Evolutionary conservation across 2,888 invertebrate species (phyloP).

Genomic region (Drosophila pegasa): DNA sequence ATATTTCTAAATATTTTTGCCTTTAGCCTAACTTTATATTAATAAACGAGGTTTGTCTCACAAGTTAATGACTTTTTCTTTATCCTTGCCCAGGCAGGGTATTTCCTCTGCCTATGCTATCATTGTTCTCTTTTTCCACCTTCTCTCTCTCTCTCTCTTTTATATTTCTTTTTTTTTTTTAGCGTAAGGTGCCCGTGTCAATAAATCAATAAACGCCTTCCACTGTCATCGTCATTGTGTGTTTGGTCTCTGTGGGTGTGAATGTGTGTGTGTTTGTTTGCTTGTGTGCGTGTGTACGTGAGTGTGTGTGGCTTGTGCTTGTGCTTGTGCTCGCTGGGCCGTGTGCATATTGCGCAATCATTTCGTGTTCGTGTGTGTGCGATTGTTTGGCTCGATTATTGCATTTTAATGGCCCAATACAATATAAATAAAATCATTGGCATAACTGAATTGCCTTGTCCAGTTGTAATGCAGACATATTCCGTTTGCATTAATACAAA

Average conservation of each 20-base stretch:
- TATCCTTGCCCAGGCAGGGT: conserved; percentile 10
- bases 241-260: too few species aligned
- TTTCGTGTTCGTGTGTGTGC: conserved; percentile 49
- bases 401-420: conserved; percentile 69
- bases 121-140: not conserved
- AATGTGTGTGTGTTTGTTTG: conserved; percentile 2
- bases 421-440: conserved; percentile 59
- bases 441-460: conserved; percentile 23
- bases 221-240: conserved; percentile 59
- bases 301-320: conserved; percentile 18
- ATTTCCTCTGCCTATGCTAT: not conserved
- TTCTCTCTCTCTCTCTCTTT: too few species aligned
- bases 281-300: conserved; percentile 4
- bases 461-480: conserved; percentile 46
- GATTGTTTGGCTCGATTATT: conserved; percentile 66
- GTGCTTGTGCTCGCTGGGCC: conserved; percentile 63
- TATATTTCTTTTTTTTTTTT: conserved; percentile 13
- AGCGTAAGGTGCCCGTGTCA: conserved; percentile 53
- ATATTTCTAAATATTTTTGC: too few species aligned
- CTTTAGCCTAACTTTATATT: not conserved
- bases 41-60: not conserved
- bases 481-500: conserved; percentile 38
- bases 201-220: conserved; percentile 69
- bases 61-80: not conserved
- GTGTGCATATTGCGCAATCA: conserved; percentile 78